Base-by-base conservation (phyloP, 2,113 vertebrate species). In the Naja naja region DNA sequence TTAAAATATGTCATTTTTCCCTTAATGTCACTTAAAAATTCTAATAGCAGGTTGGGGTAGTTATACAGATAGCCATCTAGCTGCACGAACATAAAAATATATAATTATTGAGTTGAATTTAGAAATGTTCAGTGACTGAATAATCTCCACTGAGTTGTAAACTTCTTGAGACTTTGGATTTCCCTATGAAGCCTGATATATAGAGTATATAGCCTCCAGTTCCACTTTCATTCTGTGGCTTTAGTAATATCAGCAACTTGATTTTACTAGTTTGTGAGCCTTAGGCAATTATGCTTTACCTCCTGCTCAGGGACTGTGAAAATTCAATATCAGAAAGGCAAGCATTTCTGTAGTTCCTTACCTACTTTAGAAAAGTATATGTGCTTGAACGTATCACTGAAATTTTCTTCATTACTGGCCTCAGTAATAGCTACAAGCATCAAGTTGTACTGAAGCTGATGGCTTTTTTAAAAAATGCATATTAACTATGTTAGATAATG, bases 151-250 rank as follows among this genome's bases (percentile, higher is more conserved):
- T 25, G 94, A 20, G 0, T 1, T 58, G 9, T 91, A 52, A 25
- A 45, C 0, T 81, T 89, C 9, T 34, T 87, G 53, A 89, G 34
- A 23, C 43, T 53, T 92, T 89, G 49, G 91, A 56, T 34, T 0
- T 1, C 0, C 56, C 89, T 91, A 16, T 89, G 58, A 55, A 90
- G 1, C 45, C 58, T 34, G 90, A 53, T 49, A 53, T 49, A 58
- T 30, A 54, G 25, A 87, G 16, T 56, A n/a, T 1, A 74, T 27
- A 30, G 12, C 6, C 58, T 92, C 93, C 88, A 92, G 34, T 89
- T 90, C 91, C 91, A 47, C 5, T 10, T 93, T 94, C 45, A 94
- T 93, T 23, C 10, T 90, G 8, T 7, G 81, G 2, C 55, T 94
- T 94, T 95, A 49, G 60, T 94, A 43, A 25, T 87, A 3, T 88